Percentiles rank a stretch among this genome's conserved stretches.
These are phyloP conservation scores for Folsomia manolachei DNA, from an alignment of 2,888 invertebrate genomes.

Conservation along the genomic window DNA sequence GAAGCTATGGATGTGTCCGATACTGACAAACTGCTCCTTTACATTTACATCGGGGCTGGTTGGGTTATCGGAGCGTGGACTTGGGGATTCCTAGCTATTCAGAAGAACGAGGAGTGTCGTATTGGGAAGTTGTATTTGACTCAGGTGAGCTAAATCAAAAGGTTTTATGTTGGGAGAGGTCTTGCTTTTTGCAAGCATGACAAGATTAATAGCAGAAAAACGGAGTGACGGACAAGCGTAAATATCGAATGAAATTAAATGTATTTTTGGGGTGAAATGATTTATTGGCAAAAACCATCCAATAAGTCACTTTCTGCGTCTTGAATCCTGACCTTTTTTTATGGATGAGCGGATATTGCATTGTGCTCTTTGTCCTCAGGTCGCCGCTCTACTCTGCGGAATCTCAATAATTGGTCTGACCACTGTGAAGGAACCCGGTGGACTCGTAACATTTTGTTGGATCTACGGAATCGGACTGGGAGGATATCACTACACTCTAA, in stretches of 20 bases:
- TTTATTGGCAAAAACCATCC: neutral
- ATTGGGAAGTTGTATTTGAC: constrained; percentile 81
- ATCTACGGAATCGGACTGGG: constrained; percentile 74
- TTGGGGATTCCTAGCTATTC: constrained; percentile 77
- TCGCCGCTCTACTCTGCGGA: constrained; percentile 37
- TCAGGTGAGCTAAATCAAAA: constrained; percentile 50
- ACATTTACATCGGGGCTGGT: constrained; percentile 74
- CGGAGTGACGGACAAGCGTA: no score
- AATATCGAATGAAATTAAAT: no score
- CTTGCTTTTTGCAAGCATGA: neutral
- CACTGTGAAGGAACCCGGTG: constrained; percentile 61
- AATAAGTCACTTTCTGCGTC: neutral
- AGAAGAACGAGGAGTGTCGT: constrained; percentile 77
- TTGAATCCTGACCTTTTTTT: constrained; percentile 1
- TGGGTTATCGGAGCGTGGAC: constrained; percentile 78
- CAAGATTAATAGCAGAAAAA: neutral
- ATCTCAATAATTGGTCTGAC: constrained; percentile 41
- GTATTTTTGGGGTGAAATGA: no score
- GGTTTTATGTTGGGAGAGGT: neutral
- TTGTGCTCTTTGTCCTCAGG: constrained; percentile 28
- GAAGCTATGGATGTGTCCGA: constrained; percentile 22
- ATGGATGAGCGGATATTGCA: neutral
- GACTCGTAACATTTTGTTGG: constrained; percentile 61
- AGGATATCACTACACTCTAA: constrained; percentile 81
- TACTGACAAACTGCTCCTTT: constrained; percentile 54